Base-by-base conservation (phyloP, 2,797 vertebrate genomes). In the Psittacula echo region DNA sequence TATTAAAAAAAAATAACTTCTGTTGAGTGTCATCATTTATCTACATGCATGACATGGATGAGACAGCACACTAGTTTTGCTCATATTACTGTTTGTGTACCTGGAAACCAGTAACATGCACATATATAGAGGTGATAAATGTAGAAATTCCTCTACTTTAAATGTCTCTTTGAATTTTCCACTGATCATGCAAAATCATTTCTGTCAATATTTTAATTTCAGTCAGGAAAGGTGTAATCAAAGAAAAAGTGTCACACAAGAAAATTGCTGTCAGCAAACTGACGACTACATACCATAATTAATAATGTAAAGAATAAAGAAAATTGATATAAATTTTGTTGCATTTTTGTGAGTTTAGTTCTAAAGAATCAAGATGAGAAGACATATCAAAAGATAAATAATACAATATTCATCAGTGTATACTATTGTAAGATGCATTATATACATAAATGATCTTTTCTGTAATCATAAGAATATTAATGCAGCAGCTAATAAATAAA, bases 131-230 rank as follows among this genome's bases (percentile, higher is more conserved):
- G 75, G 32, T 21, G 81, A 91, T 92, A 89, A 83, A 96, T 67
- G 45, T 67, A 73, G 70, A 97, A 95, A 74, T 29, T 89, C 66
- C 81, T 96, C 81, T 96, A 37, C 54, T 94, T 97, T 89, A 91
- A 96, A 72, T 54, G 72, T 22, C 54, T 66, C 62, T 93, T 93
- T 94, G 94, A 97, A 94, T 95, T 98, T 98, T 97, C 75, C 72
- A 94, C 93, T 94, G 93, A 92, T 95, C 81, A 84, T 95, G 97
- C 95, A 97, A 97, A 97, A 97, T 96, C 96, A 97, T 97, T 97
- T 96, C 94, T 97, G 97, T 98, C 98, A 97, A 98, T 98, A 98
- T 96, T 98, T 98, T 98, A 97, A 97, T 98, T 98, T 98, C 90
- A 96, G 71, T 87, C 44, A 14, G 85, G 95, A 79, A 61, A 41